Conservation (phyloP, 2,797 vertebrate species). For the Argya squamiceps region DNA sequence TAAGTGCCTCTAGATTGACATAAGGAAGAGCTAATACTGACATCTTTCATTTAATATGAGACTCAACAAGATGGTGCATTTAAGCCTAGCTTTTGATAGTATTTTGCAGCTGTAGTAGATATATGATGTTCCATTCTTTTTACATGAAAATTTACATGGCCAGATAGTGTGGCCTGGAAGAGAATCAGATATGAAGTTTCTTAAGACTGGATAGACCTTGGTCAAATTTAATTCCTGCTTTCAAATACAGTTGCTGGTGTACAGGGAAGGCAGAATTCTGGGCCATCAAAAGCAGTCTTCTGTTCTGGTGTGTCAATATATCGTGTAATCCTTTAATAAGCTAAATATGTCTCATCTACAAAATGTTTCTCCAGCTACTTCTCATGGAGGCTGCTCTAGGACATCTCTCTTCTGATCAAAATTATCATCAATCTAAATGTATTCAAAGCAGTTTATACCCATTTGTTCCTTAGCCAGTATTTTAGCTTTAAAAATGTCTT, state of each 20-base stretch:
- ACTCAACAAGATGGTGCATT: neutral
- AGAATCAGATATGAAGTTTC: neutral
- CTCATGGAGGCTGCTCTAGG: neutral
- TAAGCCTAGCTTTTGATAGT: neutral
- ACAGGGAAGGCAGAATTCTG: neutral
- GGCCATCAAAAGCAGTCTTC: neutral
- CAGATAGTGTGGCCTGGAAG: neutral
- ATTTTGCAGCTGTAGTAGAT: neutral
- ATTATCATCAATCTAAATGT: neutral
- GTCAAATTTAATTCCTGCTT: neutral
- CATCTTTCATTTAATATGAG: neutral
- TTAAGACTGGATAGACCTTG: neutral
- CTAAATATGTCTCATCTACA: neutral
- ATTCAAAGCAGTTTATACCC: neutral
- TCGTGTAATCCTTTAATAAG: neutral
- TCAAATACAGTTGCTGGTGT: neutral
- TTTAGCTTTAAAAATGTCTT: neutral
- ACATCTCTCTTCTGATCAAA: neutral
- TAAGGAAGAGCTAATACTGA: neutral
- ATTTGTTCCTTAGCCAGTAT: neutral
- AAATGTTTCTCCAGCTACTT: neutral
- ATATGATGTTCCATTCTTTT: neutral
- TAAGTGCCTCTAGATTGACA: neutral
- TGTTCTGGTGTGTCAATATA: neutral
- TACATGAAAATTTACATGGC: neutral